Evolutionary conservation across 2,113 vertebrate species (phyloP).

Genomic region (Rhegmatorhina hoffmannsi): DNA sequence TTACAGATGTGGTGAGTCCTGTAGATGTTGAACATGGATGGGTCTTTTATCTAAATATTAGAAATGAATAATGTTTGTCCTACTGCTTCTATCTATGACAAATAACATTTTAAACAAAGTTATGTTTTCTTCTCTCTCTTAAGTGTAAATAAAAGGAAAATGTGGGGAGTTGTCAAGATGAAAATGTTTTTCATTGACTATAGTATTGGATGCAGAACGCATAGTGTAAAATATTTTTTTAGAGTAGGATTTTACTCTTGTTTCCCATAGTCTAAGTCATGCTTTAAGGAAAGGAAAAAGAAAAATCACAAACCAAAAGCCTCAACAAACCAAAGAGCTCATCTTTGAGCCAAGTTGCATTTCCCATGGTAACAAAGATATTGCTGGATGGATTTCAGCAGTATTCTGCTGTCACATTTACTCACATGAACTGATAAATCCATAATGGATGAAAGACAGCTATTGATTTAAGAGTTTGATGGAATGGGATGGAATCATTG

Average conservation of each 20-base stretch:
- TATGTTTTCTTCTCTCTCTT: not conserved
- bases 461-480: constrained; percentile 71
- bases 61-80: not conserved
- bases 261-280: not conserved
- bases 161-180: not conserved
- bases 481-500: constrained; percentile 53
- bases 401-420: constrained; percentile 56
- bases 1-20: not conserved
- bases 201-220: not conserved
- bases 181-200: not conserved
- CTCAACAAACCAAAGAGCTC: not conserved
- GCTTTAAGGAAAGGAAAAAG: not conserved
- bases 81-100: not conserved
- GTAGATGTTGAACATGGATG: not conserved
- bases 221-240: not conserved
- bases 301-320: not conserved
- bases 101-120: not conserved
- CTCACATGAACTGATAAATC: constrained; percentile 60
- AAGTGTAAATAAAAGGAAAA: not conserved
- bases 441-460: constrained; percentile 60
- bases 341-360: not conserved
- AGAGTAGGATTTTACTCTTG: not conserved
- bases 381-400: constrained; percentile 51
- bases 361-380: constrained; percentile 53
- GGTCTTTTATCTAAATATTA: not conserved